Base-by-base conservation (phyloP, 2,888 invertebrate genomes). In the Taphrorychus bicolor region DNA sequence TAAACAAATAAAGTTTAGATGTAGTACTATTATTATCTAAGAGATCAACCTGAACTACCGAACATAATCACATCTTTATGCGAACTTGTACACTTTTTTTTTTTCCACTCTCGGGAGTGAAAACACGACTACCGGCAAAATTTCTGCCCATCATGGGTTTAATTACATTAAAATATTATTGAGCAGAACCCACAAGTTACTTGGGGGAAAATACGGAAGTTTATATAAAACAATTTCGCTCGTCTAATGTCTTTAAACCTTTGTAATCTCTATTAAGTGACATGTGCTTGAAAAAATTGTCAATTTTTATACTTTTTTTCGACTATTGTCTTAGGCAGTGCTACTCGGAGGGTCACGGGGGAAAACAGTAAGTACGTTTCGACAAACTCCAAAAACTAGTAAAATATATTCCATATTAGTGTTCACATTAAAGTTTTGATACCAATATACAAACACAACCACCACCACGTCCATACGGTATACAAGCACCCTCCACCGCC, bases 361-460 rank as follows among this genome's bases (percentile, higher is more conserved):
- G 51, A 2, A 51, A 51, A 51, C 21, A 51, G 51, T 51, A 22
- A 51, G 51, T 51, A n/a, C 16, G 11, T 32, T 1, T 1, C 11
- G 32, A 32, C 3, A 9, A 32, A 1, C 11, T 32, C 45, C 2
- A 17, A 51, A 21, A 51, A 21, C 22, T 5, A 51, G 5, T n/a
- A 5, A 14, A 45, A 45, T 16, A 45, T 45, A 5, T 45, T 19
- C 19, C 19, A 18, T n/a, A n/a, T n/a, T n/a, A 78, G 77, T 69
- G 73, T 76, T 5, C 76, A 76, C 64, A 41, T 76, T 14, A 78
- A 75, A 65, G 75, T 76, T 19, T 71, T 73, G 45, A 74, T 76
- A 1, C 77, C 77, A 3, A 52, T 73, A 2, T 41, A 72, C 42
- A 64, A 75, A 7, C 73, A 73, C 62, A 70, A 71, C 1, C 75